Evolutionary conservation across 2,888 invertebrate species (phyloP), one percentile per base, ranked within the genome.

Genomic region (Perizoma flavofasciatum): DNA sequence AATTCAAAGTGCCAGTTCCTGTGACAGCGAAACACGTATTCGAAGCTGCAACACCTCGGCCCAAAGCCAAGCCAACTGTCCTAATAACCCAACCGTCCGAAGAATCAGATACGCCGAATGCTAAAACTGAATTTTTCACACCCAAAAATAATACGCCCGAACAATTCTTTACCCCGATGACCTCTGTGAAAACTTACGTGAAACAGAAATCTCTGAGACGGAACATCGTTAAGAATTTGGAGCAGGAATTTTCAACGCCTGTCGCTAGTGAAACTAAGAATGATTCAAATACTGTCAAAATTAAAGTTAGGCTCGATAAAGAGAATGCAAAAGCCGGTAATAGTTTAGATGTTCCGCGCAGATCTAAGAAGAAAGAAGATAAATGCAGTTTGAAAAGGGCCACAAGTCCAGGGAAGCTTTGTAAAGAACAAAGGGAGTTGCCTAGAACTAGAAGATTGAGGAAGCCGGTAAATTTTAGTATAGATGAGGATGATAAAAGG

Each of bases 1-100:
- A 73, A 5, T 90, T 90, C 59, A 90, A 91, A 80, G 71, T 89
- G 10, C 91, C 91, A 0, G 80, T 78, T 0, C 87, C 85, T 0
- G 72, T 81, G 0, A 81, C 77, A 0, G 40, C 69, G 0, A 85
- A 80, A 55, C 80, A 84, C 0, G 71, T 75, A 0, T 35, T 85
- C 0, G 89, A 89, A 59, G 72, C 55, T 2, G 73, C 86, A 0
- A 89, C 90, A 0, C 90, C 90, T 0, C 65, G 76, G n/a, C 67
- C 73, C 0, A 70, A 68, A 0, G 35, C 67, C 0, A 77, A 66
- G 63, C 82, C 83, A 2, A 67, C 67, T 0, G 67, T 84, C 8
- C 7, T 72, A 0, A 5, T 83, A 0, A 78, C 78, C 0, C 75
- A 78, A 54, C 64, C 77, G 0, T 61, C 69, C 4, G n/a, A 50